Evolutionary conservation across 2,113 vertebrate genomes (phyloP), one percentile per base, ranked within the genome.

Genomic region (Epinephelus moara): DNA sequence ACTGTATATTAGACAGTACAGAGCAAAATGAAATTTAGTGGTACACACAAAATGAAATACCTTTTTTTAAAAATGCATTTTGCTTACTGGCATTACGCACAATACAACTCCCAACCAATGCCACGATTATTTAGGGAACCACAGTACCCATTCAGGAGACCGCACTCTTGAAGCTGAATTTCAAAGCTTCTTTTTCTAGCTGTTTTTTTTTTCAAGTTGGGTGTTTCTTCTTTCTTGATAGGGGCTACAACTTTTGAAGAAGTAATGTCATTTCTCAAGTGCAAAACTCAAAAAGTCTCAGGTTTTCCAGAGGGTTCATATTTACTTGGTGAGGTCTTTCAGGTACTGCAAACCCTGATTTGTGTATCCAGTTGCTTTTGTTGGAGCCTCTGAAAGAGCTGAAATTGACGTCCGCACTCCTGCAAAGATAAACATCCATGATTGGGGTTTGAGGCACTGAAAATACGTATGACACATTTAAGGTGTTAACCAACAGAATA

Each of bases 381-480:
- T 93, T 18, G 98, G 98, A 53, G 96, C 97, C 37, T 92, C 94
- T 0, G 98, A 99, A 78, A 99, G 94, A 30, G 94, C 77, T 13
- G 95, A 95, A 92, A 98, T 95, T 4, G 96, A 94, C 23, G 64
- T 92, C 81, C 95, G 93, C 64, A 99, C 95, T 55, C 98, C 98
- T 99, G 95, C 19, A 94, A 88, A 80, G 37, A 87, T 0, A 45
- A 60, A 45, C 30, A 77, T 60, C 23, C n/a, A 68, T 30, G 33
- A 23, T 18, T 84, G n/a, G 14, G 18, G 10, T 80, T 60, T 40
- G 15, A 50, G 4, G 7, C 49, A n/a, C 8, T 1, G 1, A 15
- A 66, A 73, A 61, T 17, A 11, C 1, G 25, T 17, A 53, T 0
- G 52, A 80, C 7, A 10, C 61, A 45, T 66, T 21, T 45, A 12